Percentiles rank a stretch among this genome's conserved stretches.
Conservation (phyloP, 1,140 invertebrate species). For the Drosophila rufa region DNA sequence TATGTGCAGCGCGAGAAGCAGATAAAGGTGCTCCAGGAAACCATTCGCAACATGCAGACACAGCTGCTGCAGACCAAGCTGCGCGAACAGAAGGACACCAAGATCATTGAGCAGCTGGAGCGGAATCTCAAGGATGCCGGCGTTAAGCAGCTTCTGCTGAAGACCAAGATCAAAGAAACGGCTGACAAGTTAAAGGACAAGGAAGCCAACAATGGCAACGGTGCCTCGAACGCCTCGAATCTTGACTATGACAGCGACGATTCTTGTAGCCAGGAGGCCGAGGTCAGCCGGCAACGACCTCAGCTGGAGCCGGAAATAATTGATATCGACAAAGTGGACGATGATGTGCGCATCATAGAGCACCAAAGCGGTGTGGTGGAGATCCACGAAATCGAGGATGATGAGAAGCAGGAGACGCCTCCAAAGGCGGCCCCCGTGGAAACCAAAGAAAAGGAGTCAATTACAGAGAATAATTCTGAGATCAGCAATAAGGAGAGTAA, state of each 20-base stretch:
- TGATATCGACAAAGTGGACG: conserved; percentile 78
- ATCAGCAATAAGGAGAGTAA: conserved; percentile 11
- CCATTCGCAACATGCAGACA: conserved; percentile 92
- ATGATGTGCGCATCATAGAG: conserved; percentile 79
- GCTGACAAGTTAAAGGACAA: conserved; percentile 64
- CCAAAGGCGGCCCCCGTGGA: background rate
- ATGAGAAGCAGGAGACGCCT: conserved; percentile 61
- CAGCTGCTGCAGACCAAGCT: conserved; percentile 89
- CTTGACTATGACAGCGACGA: conserved; percentile 59
- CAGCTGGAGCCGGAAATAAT: conserved; percentile 63
- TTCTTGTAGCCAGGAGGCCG: conserved; percentile 28
- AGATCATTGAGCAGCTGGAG: conserved; percentile 87
- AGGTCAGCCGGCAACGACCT: conserved; percentile 8
- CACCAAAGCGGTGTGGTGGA: conserved; percentile 86
- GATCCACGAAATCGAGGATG: conserved; percentile 85
- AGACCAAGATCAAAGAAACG: conserved; percentile 77
- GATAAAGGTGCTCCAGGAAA: conserved; percentile 88
- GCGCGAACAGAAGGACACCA: conserved; percentile 88
- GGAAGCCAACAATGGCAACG: conserved; percentile 37
- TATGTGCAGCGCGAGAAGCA: conserved; percentile 85
- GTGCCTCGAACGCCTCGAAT: conserved; percentile 56
- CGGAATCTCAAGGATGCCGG: conserved; percentile 86
- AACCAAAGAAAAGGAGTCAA: conserved; percentile 30
- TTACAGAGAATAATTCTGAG: conserved; percentile 29
- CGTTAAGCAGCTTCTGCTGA: conserved; percentile 73